Evolutionary conservation across 1,140 invertebrate genomes (phyloP).

Genomic region (Proales similis): DNA sequence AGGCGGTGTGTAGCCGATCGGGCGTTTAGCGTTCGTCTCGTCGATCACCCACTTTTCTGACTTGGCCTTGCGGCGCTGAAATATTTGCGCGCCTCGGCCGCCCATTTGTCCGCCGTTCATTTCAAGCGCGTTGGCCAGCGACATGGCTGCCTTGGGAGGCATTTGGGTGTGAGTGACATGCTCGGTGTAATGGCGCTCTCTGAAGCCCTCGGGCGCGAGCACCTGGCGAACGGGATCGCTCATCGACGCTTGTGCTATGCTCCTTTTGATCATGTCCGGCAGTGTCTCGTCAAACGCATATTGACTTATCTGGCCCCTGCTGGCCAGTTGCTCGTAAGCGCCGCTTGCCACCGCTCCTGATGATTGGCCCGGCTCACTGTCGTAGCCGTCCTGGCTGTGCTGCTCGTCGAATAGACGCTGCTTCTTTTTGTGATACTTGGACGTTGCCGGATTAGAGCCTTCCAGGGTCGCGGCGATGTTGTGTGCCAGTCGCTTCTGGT

Average conservation of each 20-base stretch:
- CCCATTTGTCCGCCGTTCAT: conserved; percentile 2
- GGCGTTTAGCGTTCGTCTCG: conserved; percentile 29
- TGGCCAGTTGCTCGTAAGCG: background rate
- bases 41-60: conserved; percentile 38
- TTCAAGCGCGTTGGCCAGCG: conserved; percentile 7
- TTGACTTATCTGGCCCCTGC: too few species aligned
- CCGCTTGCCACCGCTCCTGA: background rate
- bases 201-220: conserved; percentile 26
- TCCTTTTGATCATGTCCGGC: conserved; percentile 30
- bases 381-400: conserved; percentile 22
- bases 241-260: conserved; percentile 22
- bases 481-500: conserved; percentile 31
- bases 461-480: conserved; percentile 17
- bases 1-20: background rate
- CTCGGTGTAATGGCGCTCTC: conserved; percentile 15
- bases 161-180: conserved; percentile 36
- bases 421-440: conserved; percentile 30
- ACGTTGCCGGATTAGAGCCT: conserved; percentile 12
- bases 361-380: background rate
- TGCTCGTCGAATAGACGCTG: conserved; percentile 31
- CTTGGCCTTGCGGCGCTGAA: conserved; percentile 32
- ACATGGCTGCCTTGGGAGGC: conserved; percentile 30
- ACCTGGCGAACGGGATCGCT: conserved; percentile 24
- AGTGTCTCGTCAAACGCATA: conserved; percentile 23
- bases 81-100: conserved; percentile 33